Base-by-base conservation (phyloP, 2,797 vertebrate species). In the Malacoraja senta region DNA sequence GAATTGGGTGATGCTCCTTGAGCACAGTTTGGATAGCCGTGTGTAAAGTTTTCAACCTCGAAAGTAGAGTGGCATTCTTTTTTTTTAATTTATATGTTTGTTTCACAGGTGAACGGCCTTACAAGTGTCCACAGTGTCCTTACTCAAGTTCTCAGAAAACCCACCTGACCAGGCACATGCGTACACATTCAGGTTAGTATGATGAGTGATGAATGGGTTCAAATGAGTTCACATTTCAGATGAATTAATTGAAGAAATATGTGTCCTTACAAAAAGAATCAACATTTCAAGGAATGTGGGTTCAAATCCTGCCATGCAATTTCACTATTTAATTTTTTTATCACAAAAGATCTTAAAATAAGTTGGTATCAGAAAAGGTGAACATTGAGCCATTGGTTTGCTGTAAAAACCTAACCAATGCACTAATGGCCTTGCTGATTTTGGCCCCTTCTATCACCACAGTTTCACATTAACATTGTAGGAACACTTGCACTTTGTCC, bases 91-190 rank as follows among this genome's bases (percentile, higher is more conserved):
- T 76, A 8, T 80, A 15, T 95, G 8, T 94, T 71, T 95, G 94
- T 63, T 94, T 95, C 93, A 6, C 96, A 99, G 99, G 99, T 94
- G 98, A 99, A 79, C 97, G 98, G 81, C 99, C 98, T 0, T 99
- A 99, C 95, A 98, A 97, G 35, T 99, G 99, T 95, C 95, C 97
- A 0, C 98, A 98, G 96, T 99, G 98, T 94, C 97, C 98, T 93
- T 99, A 99, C 63, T 99, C 98, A 93, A 99, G 99, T 94, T 99
- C 99, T 38, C 99, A 99, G 97, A 99, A 99, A 96, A 99, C 99
- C 3, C 99, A 99, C 94, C 96, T 99, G 94, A 99, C 98, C 32
- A 95, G 98, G 94, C 99, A 99, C 94, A 99, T 99, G 98, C 97
- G 98, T 94, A 99, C 98, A 53, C 99, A 99, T 95, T 99, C 99